Percentiles rank a stretch among this genome's conserved stretches.
Evolutionary conservation across 2,797 vertebrate species (phyloP).

Genomic region (Steatocranus sp.): DNA sequence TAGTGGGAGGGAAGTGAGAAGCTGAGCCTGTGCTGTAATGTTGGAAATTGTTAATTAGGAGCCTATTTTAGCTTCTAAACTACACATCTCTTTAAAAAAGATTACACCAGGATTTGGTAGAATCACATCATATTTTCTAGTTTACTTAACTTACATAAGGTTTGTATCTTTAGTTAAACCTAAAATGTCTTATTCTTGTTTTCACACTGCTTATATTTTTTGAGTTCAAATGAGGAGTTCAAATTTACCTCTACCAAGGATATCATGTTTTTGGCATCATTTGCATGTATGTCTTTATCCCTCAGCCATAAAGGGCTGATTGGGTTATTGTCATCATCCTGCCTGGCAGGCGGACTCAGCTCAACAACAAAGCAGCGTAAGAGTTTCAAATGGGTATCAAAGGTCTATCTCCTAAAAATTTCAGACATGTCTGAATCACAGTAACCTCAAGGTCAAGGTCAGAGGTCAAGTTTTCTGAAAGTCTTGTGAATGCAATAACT

Average conservation of each 20-base stretch:
- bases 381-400: rapidly evolving
- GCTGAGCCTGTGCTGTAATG: not conserved
- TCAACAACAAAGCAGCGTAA: not conserved
- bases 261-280: not conserved
- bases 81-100: not conserved
- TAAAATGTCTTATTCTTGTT: not conserved
- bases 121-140: not conserved
- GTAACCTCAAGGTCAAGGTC: not conserved
- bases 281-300: not conserved
- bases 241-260: not conserved
- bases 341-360: not conserved
- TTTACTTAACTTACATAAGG: not conserved
- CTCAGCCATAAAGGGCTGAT: not conserved
- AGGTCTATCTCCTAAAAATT: not conserved
- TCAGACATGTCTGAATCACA: not conserved
- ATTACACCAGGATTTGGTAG: not conserved
- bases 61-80: not conserved
- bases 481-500: not conserved
- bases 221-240: rapidly evolving
- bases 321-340: not conserved
- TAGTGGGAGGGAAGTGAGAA: not conserved
- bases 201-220: not conserved
- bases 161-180: not conserved
- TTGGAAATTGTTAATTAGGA: not conserved
- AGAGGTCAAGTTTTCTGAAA: not conserved